Evolutionary conservation across 2,888 invertebrate species (phyloP), one percentile per base, ranked within the genome.

Genomic region (Patella depressa): DNA sequence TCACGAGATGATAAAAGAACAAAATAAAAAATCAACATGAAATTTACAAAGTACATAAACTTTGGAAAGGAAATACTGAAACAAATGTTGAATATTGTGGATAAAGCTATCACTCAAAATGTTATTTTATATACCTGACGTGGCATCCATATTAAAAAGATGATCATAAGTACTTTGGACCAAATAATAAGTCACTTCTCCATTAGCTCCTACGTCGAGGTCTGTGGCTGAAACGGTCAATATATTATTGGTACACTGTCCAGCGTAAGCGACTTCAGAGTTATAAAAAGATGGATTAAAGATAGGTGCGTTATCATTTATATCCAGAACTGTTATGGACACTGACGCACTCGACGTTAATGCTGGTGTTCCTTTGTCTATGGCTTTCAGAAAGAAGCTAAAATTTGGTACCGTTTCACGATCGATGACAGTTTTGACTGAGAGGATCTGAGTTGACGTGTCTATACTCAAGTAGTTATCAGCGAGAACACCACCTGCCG

Each of bases 341-440:
- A 86, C 83, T 1, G 85, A 97, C 79, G 97, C 94, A 4, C 97
- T 97, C 82, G 96, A 96, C 54, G 97, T 96, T 71, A 97, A 93
- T 75, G 96, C 95, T 11, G 97, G 96, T 83, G 94, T 94, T 0
- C 98, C 98, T 80, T 94, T 95, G 93, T 98, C 98, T 89, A 96
- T 96, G 2, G 97, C 98, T 90, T 97, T 96, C 1, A 98, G 73
- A 11, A 73, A 76, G 77, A 88, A 87, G 57, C 70, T 79, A 74
- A 88, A 85, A 34, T 53, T 73, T 9, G 75, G 45, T 57, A 82
- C 81, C 0, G 82, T 82, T 74, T 89, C 89, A 59, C 88, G 79
- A 80, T 89, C 86, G 73, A 88, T 84, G 12, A 79, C 76, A 11
- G 76, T 71, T 75, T 83, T 84, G 3, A 86, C 81, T 69, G 81